A percentile compares a stretch with the other conserved stretches of the same genome.
Conservation (phyloP, 2,113 vertebrate genomes). For the Gila orcuttii region DNA sequence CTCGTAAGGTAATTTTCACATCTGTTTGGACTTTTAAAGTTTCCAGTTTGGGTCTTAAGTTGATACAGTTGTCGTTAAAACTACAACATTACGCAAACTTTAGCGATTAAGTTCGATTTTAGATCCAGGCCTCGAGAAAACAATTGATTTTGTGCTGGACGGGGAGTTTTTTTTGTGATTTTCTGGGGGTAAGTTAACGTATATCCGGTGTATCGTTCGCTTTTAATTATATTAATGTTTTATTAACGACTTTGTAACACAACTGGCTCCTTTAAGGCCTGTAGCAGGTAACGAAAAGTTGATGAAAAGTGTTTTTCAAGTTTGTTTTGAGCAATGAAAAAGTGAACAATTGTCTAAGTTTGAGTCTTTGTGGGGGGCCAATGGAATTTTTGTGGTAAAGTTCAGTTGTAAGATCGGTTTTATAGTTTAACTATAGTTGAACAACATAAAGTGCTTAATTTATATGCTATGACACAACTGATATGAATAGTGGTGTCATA, state of each 20-base stretch:
- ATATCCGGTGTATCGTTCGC: constrained; percentile 2
- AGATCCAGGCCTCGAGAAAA: constrained; percentile 36
- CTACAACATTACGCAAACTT: background rate
- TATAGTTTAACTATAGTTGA: background rate
- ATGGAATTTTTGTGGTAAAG: background rate
- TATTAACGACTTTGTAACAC: background rate
- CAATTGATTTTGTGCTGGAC: constrained; percentile 26
- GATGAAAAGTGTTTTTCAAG: background rate
- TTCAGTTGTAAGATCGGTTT: background rate
- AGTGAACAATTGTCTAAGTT: constrained; percentile 15
- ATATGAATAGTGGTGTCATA: background rate
- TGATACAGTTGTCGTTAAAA: constrained; percentile 9
- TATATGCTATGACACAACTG: background rate
- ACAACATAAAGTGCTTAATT: background rate
- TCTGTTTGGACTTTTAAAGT: constrained; percentile 48
- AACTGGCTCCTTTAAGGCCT: background rate
- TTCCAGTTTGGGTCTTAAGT: constrained; percentile 19
- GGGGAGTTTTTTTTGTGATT: constrained; percentile 19
- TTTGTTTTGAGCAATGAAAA: constrained; percentile 6
- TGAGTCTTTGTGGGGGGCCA: constrained; percentile 40
- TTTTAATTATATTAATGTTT: background rate
- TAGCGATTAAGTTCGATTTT: background rate
- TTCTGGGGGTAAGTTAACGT: background rate
- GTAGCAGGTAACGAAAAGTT: background rate
- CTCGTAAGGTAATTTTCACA: constrained; percentile 57